phyloP scores from a whole-genome alignment of 2,888 invertebrate genomes.

The Suillia variegata region DNA sequence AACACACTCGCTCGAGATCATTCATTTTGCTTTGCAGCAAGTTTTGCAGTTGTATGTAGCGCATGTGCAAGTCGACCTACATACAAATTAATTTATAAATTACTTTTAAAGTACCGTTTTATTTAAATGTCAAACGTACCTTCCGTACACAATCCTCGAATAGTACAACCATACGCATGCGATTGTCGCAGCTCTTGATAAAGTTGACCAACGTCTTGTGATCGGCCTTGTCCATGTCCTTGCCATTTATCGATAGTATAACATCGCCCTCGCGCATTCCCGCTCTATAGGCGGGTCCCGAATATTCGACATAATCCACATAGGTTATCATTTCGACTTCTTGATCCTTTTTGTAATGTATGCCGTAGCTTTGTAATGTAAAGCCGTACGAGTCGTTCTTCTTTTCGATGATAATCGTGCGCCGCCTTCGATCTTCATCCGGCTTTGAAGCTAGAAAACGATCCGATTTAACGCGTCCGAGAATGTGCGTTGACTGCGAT shows the following conservation, averaged over 20 bases:
- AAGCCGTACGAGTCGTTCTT: slow-evolving; percentile 92
- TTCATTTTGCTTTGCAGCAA: slow-evolving; percentile 82
- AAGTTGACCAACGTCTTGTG: slow-evolving; percentile 91
- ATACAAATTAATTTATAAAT: background rate
- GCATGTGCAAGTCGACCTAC: slow-evolving; percentile 83
- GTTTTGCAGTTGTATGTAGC: slow-evolving; percentile 87
- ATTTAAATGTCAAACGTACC: slow-evolving; percentile 63
- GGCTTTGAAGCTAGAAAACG: slow-evolving; percentile 71
- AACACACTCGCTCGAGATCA: slow-evolving; percentile 80
- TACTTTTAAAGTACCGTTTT: background rate
- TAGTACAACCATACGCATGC: slow-evolving; percentile 94
- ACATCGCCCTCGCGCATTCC: slow-evolving; percentile 97
- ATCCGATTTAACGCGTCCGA: slow-evolving; percentile 76
- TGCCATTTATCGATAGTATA: slow-evolving; percentile 94
- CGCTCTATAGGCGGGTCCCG: slow-evolving; percentile 88
- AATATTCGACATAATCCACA: slow-evolving; percentile 93
- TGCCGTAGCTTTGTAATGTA: slow-evolving; percentile 95
- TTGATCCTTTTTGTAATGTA: slow-evolving; percentile 91
- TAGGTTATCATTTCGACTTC: slow-evolving; percentile 97
- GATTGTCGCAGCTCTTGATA: slow-evolving; percentile 85
- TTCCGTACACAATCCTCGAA: slow-evolving; percentile 96
- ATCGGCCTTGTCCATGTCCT: slow-evolving; percentile 92
- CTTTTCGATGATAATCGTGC: slow-evolving; percentile 92
- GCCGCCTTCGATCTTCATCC: slow-evolving; percentile 83
- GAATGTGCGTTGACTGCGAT: slow-evolving; percentile 65